Evolutionary conservation across 2,888 invertebrate genomes (phyloP).

Genomic region (Clanis bilineata): DNA sequence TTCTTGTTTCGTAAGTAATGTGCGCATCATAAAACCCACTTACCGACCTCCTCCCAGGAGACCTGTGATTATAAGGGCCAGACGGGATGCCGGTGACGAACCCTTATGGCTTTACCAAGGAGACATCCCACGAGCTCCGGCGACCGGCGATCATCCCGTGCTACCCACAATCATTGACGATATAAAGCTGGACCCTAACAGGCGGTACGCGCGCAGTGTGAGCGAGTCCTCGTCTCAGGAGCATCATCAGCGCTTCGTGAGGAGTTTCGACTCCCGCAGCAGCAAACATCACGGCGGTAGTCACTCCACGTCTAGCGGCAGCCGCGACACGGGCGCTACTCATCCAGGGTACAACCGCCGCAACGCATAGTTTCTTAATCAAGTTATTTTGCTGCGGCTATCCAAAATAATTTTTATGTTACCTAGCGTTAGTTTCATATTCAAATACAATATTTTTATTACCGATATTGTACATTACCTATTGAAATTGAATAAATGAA

Average conservation of each 20-base stretch:
- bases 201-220: constrained; percentile 21
- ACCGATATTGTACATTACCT: too few relatives aligned
- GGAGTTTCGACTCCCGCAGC: constrained; percentile 9
- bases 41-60: constrained; percentile 20
- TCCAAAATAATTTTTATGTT: background rate
- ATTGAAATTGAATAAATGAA: too few relatives aligned
- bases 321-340: constrained; percentile 4
- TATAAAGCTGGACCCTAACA: constrained; percentile 17
- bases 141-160: constrained; percentile 16
- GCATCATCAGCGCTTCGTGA: background rate
- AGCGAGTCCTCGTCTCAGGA: background rate
- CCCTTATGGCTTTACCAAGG: constrained; percentile 17
- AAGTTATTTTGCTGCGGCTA: background rate
- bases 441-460: too few relatives aligned
- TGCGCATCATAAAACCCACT: constrained; percentile 21
- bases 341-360: background rate
- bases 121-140: constrained; percentile 3
- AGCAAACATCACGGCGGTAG: constrained; percentile 4
- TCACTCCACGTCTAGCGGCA: constrained; percentile 7
- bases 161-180: constrained; percentile 18
- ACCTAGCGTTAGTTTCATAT: too few relatives aligned
- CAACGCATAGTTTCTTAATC: background rate
- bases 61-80: constrained; percentile 17
- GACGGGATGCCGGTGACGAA: constrained; percentile 20
- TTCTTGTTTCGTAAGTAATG: constrained; percentile 1